These are phyloP conservation scores for Cacatua alba DNA, from an alignment of 2,113 vertebrate species.

Conservation along the genomic window DNA sequence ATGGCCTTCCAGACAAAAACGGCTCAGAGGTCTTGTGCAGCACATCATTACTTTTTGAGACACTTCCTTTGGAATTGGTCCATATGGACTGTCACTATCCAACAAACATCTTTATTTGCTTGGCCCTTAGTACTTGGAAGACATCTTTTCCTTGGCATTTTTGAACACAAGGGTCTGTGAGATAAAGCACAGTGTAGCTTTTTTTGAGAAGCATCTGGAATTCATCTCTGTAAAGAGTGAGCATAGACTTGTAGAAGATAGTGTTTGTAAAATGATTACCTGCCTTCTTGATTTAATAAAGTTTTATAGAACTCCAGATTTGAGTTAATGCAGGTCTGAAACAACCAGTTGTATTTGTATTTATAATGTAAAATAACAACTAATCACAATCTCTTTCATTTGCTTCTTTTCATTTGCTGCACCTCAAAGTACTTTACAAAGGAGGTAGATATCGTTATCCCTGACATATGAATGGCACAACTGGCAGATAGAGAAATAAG, in stretches of 20 bases:
- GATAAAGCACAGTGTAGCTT: constrained; percentile 19
- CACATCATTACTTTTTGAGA: background rate
- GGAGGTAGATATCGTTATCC: background rate
- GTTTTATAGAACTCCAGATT: constrained; percentile 10
- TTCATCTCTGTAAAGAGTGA: constrained; percentile 16
- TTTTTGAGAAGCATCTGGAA: constrained; percentile 53
- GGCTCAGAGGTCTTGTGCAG: background rate
- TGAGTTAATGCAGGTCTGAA: background rate
- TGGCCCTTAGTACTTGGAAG: background rate
- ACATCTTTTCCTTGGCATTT: constrained; percentile 37
- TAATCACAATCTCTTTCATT: background rate
- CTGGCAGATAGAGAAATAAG: background rate
- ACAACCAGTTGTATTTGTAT: background rate
- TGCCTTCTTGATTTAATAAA: background rate
- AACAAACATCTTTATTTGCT: background rate
- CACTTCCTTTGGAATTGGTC: background rate
- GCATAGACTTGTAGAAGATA: constrained; percentile 24
- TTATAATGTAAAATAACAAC: background rate
- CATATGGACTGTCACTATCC: background rate
- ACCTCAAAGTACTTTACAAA: background rate
- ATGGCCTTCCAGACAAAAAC: background rate
- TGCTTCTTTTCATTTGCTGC: background rate
- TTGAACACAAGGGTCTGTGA: constrained; percentile 33
- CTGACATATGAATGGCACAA: background rate
- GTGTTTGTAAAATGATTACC: constrained; percentile 25